A percentile compares a stretch with the other conserved stretches of the same genome.
phyloP scores from a whole-genome alignment of 2,888 invertebrate species.

The Muschampia plurimacula region DNA sequence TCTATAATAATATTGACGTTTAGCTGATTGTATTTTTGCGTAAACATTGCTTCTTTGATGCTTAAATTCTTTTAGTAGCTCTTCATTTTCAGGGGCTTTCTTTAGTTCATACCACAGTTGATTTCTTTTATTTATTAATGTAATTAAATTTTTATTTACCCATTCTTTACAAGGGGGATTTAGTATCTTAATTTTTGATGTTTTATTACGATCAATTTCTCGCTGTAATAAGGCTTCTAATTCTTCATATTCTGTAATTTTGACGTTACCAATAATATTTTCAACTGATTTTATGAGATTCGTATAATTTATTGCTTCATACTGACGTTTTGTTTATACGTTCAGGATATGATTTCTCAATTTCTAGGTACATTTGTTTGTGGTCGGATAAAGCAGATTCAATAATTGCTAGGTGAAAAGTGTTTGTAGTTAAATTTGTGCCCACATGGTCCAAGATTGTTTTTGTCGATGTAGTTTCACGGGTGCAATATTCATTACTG shows the following conservation, averaged over 20 bases:
- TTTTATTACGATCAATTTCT: not conserved
- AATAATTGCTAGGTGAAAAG: not conserved
- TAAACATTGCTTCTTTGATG: not conserved
- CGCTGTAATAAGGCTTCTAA: not conserved
- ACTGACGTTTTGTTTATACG: not conserved
- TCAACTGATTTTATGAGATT: not conserved
- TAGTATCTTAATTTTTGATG: not conserved
- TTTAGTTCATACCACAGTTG: not conserved
- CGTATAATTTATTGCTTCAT: not conserved
- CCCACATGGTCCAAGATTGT: not conserved
- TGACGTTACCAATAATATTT: not conserved
- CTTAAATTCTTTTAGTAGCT: not conserved
- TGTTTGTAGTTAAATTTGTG: not conserved
- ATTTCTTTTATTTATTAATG: not conserved
- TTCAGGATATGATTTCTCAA: not conserved
- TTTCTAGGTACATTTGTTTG: not conserved
- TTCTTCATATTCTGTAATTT: not conserved
- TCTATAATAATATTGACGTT: not conserved
- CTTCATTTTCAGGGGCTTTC: not conserved
- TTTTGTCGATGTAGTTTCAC: not conserved
- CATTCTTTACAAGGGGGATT: not conserved
- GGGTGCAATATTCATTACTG: not conserved
- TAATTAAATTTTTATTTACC: not conserved
- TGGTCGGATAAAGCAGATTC: not conserved
- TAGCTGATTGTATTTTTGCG: not conserved